Evolutionary conservation across 2,797 vertebrate species (phyloP).

Genomic region (Aulostomus chinensis): DNA sequence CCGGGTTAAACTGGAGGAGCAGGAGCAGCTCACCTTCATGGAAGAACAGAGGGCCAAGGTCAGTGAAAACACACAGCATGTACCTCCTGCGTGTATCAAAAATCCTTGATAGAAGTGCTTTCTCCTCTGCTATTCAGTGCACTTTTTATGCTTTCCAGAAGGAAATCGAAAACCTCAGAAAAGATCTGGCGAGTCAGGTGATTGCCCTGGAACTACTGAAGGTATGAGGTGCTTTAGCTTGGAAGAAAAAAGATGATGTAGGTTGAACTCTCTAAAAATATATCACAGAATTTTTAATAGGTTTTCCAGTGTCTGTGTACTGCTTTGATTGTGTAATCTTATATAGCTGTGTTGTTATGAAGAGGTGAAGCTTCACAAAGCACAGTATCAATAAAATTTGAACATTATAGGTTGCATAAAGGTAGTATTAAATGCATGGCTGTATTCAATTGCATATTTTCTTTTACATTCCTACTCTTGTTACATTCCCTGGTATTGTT

Average conservation of each 20-base stretch:
- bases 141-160: conserved; percentile 50
- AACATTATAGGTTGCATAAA: no score
- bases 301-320: no score
- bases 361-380: no score
- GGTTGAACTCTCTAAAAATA: no score
- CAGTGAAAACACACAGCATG: conserved; percentile 47
- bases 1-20: conserved; percentile 68
- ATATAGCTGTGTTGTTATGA: no score
- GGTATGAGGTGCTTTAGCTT: conserved; percentile 44
- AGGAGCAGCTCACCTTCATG: conserved; percentile 66
- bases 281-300: no score
- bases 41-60: conserved; percentile 83
- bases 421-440: no score
- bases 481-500: not conserved
- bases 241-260: no score
- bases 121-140: no score
- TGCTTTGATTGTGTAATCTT: no score
- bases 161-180: conserved; percentile 58
- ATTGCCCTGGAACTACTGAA: conserved; percentile 54
- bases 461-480: not conserved
- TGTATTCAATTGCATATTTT: not conserved
- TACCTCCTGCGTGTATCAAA: conserved; percentile 20
- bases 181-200: conserved; percentile 51
- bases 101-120: no score
- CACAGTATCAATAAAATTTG: no score